A percentile compares a stretch with the other conserved stretches of the same genome.
These are phyloP conservation scores for Bergia sp. DNA, from an alignment of 92 coral and sea anemone genomes.

Conservation along the genomic window DNA sequence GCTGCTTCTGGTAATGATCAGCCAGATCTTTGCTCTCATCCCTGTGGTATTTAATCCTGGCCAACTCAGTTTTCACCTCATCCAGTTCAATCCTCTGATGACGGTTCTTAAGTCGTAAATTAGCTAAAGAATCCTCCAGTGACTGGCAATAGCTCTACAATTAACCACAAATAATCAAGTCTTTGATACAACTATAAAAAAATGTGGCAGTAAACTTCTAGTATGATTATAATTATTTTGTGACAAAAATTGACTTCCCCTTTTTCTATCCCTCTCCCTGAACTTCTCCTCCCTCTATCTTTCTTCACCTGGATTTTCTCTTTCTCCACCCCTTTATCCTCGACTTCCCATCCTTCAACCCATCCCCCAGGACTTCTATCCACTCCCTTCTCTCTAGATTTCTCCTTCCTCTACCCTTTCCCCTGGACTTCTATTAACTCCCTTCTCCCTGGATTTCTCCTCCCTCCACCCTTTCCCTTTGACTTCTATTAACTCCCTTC, in stretches of 20 bases:
- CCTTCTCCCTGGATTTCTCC: neutral
- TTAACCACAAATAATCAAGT: neutral
- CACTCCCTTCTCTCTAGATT: neutral
- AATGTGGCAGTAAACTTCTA: neutral
- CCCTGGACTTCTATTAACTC: too few relatives aligned
- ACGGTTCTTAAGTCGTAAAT: slow-evolving; percentile 65
- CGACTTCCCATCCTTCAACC: neutral
- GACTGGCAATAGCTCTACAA: slow-evolving; percentile 80
- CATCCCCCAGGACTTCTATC: neutral
- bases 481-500: neutral
- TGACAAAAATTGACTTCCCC: neutral
- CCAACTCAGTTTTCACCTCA: slow-evolving; percentile 79
- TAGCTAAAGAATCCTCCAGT: slow-evolving; percentile 75
- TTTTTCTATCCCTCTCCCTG: neutral
- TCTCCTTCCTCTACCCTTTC: neutral
- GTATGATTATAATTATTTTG: neutral
- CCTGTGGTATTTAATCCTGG: slow-evolving; percentile 66
- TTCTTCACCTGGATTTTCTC: neutral
- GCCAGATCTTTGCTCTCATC: slow-evolving; percentile 68
- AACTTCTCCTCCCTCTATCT: neutral
- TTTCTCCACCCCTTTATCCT: neutral
- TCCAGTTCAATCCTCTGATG: slow-evolving; percentile 82
- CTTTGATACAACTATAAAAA: neutral
- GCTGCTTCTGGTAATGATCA: slow-evolving; percentile 65
- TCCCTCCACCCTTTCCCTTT: neutral